Evolutionary conservation across 2,797 vertebrate species (phyloP).

Genomic region (Benthosema pterotum): DNA sequence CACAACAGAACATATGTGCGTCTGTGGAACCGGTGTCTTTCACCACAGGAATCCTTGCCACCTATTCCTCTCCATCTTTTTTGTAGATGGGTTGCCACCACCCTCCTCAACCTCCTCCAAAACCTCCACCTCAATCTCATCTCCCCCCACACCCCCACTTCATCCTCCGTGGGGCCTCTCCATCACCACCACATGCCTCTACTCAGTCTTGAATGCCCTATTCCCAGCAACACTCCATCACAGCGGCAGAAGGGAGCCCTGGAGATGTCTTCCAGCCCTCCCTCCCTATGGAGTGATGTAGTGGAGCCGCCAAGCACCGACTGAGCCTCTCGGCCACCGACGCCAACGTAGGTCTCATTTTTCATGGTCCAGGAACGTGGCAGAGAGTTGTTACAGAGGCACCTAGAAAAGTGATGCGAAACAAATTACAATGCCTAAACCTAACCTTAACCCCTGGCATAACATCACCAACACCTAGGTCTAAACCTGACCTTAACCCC

Average conservation of each 20-base stretch:
- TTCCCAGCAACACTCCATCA: conserved; percentile 68
- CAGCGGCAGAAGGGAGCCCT: conserved; percentile 60
- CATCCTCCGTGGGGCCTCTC: conserved; percentile 58
- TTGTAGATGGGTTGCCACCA: background rate
- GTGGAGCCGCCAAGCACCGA: conserved; percentile 66
- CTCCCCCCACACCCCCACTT: conserved; percentile 44
- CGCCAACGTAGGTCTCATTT: conserved; percentile 56
- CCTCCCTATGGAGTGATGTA: conserved; percentile 73
- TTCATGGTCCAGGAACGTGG: conserved; percentile 63
- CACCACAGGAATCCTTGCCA: conserved; percentile 7
- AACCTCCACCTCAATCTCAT: conserved; percentile 44
- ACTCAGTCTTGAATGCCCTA: too few relatives aligned
- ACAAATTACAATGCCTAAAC: too few relatives aligned
- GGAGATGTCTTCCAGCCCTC: conserved; percentile 69
- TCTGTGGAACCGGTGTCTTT: conserved; percentile 9
- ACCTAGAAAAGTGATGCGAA: too few relatives aligned
- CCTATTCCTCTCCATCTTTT: background rate
- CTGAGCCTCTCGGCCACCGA: conserved; percentile 71
- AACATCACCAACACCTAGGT: too few relatives aligned
- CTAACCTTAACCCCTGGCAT: too few relatives aligned
- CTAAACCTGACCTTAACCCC: too few relatives aligned
- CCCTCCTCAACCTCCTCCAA: conserved; percentile 17
- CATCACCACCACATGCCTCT: conserved; percentile 55
- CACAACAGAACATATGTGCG: too few relatives aligned
- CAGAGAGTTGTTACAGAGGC: too few relatives aligned